These are phyloP conservation scores for Patagioenas fasciata DNA, from an alignment of 2,113 vertebrate species.

Conservation along the genomic window DNA sequence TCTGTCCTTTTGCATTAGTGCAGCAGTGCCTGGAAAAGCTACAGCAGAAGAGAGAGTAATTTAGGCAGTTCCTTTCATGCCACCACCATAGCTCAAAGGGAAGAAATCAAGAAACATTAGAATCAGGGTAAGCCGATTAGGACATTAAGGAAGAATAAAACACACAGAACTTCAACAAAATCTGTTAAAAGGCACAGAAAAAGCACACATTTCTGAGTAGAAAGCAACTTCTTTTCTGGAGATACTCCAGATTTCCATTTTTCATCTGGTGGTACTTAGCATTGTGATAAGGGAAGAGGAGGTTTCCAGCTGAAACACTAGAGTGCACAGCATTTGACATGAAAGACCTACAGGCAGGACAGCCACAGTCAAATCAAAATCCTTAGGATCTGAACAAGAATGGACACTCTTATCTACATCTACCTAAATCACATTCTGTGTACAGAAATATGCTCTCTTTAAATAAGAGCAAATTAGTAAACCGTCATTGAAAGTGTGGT, in stretches of 20 bases:
- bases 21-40: constrained; percentile 9
- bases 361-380: not conserved
- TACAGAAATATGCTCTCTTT: not conserved
- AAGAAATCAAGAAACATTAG: constrained; percentile 40
- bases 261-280: not conserved
- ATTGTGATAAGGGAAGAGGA: not conserved
- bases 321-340: not conserved
- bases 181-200: not conserved
- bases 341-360: not conserved
- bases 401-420: not conserved
- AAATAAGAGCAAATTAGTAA: not conserved
- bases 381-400: not conserved
- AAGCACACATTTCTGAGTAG: not conserved
- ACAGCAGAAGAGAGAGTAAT: not conserved
- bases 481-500: not conserved
- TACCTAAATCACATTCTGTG: not conserved
- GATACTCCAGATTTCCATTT: not conserved
- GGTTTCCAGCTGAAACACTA: not conserved
- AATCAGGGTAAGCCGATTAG: not conserved
- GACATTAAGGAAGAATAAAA: not conserved
- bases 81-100: not conserved
- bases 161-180: not conserved
- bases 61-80: not conserved
- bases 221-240: not conserved
- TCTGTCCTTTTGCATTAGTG: constrained; percentile 51